Base-by-base conservation (phyloP, 2,888 invertebrate genomes). In the Koerneria pararmatus region DNA sequence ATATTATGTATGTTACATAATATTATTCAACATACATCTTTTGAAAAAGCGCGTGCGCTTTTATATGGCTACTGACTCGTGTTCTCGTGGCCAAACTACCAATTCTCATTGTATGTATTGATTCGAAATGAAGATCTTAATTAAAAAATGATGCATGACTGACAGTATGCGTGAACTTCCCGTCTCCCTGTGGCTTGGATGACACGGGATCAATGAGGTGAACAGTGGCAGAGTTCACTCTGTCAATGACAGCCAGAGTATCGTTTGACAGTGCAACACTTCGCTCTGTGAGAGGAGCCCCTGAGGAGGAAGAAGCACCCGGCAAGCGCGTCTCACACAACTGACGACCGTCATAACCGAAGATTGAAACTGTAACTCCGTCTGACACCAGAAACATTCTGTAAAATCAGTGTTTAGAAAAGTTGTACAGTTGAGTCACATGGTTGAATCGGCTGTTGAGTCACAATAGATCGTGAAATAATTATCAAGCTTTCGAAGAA, bases 301-400 rank as follows among this genome's bases (percentile, higher is more conserved):
- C 62, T 1, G 31, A 53, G 32, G 62, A 51, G 1, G 62, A 62
- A 34, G 34, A 35, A 29, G 72, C 64, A 3, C 75, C 76, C 8
- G 89, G 89, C 89, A 91, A 92, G 66, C 90, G 89, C 0, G 95
- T 92, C 75, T 90, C 89, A 11, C 92, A 89, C 31, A 92, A 86
- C 51, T 92, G 86, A 57, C 93, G 88, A 0, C 97, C 97, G 84
- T 95, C 93, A 81, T 94, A 98, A 68, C 91, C 92, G 84, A 94
- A 94, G 5, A 97, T 88, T 74, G 91, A 91, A 19, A 95, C 87
- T 1, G 89, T 89, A 27, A 89, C 88, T 73, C 90, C 89, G 84
- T 97, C 95, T 54, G 94, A 90, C 54, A 95, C 86, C 76, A 95
- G 87, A 81, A 98, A 90, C 81, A 93, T 91, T 83, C 95, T 95